Evolutionary conservation across 2,797 vertebrate genomes (phyloP).

Genomic region (Hydrolagus colliei): DNA sequence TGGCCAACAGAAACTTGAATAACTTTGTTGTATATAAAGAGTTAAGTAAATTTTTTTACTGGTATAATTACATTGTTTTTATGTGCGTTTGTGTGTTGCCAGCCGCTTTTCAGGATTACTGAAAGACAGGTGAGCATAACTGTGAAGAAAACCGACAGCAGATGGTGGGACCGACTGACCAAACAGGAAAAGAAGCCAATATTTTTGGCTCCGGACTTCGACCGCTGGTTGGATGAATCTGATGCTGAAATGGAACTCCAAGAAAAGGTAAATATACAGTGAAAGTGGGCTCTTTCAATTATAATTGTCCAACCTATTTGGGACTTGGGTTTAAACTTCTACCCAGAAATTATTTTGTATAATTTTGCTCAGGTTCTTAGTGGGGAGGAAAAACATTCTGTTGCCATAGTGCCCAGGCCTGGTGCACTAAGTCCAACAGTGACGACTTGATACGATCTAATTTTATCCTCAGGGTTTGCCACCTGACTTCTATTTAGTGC

Average conservation of each 20-base stretch:
- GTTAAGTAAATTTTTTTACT: neutral
- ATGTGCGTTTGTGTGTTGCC: slow-evolving; percentile 22
- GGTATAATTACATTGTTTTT: neutral
- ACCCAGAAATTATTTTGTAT: neutral
- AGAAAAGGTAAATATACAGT: slow-evolving; percentile 65
- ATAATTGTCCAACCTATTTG: slow-evolving; percentile 28
- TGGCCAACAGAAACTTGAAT: too few relatives aligned
- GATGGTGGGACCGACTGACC: slow-evolving; percentile 85
- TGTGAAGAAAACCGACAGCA: slow-evolving; percentile 68
- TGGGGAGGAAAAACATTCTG: too few relatives aligned
- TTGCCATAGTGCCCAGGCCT: too few relatives aligned
- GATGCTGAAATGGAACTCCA: slow-evolving; percentile 90
- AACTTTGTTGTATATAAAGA: too few relatives aligned
- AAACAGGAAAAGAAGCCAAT: slow-evolving; percentile 77
- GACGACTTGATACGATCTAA: too few relatives aligned
- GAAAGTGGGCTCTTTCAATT: neutral
- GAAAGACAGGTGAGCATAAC: slow-evolving; percentile 85
- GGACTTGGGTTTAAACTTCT: slow-evolving; percentile 8
- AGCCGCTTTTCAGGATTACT: slow-evolving; percentile 76
- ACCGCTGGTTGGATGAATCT: slow-evolving; percentile 92
- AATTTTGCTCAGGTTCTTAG: neutral
- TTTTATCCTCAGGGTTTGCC: too few relatives aligned
- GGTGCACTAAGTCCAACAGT: too few relatives aligned
- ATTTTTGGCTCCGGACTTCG: slow-evolving; percentile 84
- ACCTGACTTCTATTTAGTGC: too few relatives aligned